phyloP scores from a whole-genome alignment of 2,888 invertebrate species.

The Pheosia tremula region DNA sequence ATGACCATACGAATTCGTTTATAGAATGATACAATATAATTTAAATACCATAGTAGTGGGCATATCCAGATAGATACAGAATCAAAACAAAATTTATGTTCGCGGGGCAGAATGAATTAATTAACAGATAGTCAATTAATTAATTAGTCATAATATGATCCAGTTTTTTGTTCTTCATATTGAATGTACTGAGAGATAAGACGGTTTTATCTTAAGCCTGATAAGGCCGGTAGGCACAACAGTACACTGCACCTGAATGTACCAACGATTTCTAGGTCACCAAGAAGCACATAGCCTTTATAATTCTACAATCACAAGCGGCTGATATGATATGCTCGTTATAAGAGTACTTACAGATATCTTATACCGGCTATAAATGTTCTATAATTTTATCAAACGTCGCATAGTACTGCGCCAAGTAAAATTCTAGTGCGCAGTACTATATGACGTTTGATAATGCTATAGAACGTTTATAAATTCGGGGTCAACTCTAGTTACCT shows the following conservation, averaged over 20 bases:
- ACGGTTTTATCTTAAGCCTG: conserved; percentile 28
- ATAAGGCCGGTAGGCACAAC: conserved; percentile 24
- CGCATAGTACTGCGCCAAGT: too few relatives aligned
- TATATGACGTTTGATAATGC: too few relatives aligned
- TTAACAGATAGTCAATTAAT: too few relatives aligned
- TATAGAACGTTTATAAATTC: too few relatives aligned
- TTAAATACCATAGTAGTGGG: too few relatives aligned
- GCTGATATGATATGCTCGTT: not conserved
- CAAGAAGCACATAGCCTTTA: conserved; percentile 15
- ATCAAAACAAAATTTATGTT: conserved; percentile 19
- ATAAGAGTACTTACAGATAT: not conserved
- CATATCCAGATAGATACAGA: too few relatives aligned
- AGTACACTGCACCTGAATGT: conserved; percentile 45
- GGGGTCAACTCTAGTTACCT: too few relatives aligned
- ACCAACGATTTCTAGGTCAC: conserved; percentile 38
- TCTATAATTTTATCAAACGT: too few relatives aligned
- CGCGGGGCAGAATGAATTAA: not conserved
- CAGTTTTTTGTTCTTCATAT: not conserved
- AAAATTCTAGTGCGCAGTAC: too few relatives aligned
- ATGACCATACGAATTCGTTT: too few relatives aligned
- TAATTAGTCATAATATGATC: too few relatives aligned
- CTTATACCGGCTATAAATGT: not conserved
- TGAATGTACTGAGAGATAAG: not conserved
- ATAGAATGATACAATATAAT: too few relatives aligned
- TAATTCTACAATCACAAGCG: not conserved